phyloP scores from a whole-genome alignment of 2,888 invertebrate genomes.

The Xestia c-nigrum region DNA sequence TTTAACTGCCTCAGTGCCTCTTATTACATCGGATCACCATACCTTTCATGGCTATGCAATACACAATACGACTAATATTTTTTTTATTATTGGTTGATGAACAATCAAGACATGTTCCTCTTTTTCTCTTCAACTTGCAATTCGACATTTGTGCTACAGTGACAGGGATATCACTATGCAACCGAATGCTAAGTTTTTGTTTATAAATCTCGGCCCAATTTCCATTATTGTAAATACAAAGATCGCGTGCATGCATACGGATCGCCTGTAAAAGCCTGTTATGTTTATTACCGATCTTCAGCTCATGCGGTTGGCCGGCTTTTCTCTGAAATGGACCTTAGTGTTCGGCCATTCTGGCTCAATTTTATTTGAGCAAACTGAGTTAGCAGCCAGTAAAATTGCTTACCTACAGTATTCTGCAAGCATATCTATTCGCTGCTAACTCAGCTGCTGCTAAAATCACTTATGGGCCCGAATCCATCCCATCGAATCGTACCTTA shows the following conservation, averaged over 20 bases:
- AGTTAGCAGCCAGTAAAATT: not conserved
- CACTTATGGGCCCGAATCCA: too few species aligned
- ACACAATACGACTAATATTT: not conserved
- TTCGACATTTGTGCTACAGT: not conserved
- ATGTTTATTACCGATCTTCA: not conserved
- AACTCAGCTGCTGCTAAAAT: not conserved
- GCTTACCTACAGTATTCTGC: not conserved
- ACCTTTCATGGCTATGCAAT: not conserved
- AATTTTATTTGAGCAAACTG: not conserved
- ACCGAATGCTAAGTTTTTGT: too few species aligned
- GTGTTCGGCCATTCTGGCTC: not conserved
- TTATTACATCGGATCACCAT: too few species aligned
- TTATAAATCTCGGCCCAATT: not conserved
- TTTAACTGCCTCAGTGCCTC: too few species aligned
- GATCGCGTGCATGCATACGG: not conserved
- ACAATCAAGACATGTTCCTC: not conserved
- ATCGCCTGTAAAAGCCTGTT: not conserved
- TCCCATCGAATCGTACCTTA: not conserved
- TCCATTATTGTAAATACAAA: not conserved
- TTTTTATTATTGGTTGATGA: not conserved
- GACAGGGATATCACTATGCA: too few species aligned
- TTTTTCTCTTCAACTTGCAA: not conserved
- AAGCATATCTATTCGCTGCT: not conserved
- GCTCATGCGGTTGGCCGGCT: not conserved
- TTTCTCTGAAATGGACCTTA: not conserved